Conservation (phyloP, 2,113 vertebrate genomes). For the Bubo blakistoni region DNA sequence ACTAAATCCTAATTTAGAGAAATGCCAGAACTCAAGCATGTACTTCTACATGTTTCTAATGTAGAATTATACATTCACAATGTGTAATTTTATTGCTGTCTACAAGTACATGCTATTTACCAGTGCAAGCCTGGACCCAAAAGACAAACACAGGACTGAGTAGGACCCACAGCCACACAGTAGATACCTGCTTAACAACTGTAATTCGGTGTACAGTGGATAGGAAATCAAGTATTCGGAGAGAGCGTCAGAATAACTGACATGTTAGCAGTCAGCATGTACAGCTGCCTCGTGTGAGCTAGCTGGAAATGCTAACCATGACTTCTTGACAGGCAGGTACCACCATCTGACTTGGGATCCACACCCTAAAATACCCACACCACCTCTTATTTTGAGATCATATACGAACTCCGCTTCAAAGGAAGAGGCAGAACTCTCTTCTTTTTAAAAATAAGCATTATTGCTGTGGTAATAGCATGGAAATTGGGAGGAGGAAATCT, state of each 20-base stretch:
- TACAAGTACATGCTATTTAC: background rate
- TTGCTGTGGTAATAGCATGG: background rate
- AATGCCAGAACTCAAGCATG: background rate
- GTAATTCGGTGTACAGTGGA: background rate
- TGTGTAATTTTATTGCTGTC: background rate
- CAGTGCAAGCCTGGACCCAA: background rate
- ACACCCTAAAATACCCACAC: background rate
- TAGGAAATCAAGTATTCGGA: background rate
- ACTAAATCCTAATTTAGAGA: background rate
- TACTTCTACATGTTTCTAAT: background rate
- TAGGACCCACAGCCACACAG: background rate
- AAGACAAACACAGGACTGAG: background rate
- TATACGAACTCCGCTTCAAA: background rate
- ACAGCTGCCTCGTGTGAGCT: background rate
- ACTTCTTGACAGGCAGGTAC: background rate
- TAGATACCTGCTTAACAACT: background rate
- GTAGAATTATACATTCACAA: background rate
- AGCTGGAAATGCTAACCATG: background rate
- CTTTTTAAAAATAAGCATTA: background rate
- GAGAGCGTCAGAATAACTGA: background rate
- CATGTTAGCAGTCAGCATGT: background rate
- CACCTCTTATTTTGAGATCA: background rate
- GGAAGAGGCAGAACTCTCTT: background rate
- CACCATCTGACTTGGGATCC: background rate
- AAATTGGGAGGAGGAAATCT: background rate